Percentiles rank a stretch among this genome's conserved stretches.
Conservation (phyloP, 2,113 vertebrate species). For the Colius striatus region DNA sequence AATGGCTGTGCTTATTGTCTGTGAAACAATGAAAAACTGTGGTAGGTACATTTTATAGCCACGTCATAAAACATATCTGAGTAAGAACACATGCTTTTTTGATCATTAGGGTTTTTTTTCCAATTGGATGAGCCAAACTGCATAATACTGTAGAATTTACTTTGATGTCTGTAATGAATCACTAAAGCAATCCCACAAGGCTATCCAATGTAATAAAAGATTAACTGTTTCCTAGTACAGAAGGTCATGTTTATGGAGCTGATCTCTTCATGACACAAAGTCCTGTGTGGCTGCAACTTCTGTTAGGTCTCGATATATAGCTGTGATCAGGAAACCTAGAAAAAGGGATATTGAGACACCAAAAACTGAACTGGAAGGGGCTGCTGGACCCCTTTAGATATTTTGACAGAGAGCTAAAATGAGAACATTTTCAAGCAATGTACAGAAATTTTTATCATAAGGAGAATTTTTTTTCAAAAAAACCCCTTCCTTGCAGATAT, state of each 20-base stretch:
- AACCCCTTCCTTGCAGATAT: background rate
- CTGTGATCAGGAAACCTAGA: background rate
- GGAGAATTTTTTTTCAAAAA: background rate
- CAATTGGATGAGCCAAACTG: slow-evolving; percentile 74
- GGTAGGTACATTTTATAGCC: slow-evolving; percentile 81
- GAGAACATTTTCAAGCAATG: background rate
- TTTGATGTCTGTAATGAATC: slow-evolving; percentile 77
- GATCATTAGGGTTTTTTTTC: slow-evolving; percentile 75
- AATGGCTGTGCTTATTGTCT: slow-evolving; percentile 62
- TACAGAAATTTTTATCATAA: background rate
- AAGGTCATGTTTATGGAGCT: background rate
- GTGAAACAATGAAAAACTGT: slow-evolving; percentile 74
- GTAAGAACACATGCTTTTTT: slow-evolving; percentile 81
- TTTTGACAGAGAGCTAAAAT: background rate
- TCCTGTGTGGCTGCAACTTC: background rate
- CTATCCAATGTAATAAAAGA: slow-evolving; percentile 55
- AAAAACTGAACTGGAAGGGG: background rate
- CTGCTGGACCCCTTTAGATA: background rate
- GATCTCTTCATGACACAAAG: background rate
- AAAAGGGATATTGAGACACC: background rate
- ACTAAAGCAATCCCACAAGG: slow-evolving; percentile 54
- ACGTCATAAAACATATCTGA: slow-evolving; percentile 80
- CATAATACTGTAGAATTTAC: slow-evolving; percentile 61
- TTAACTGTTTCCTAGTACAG: slow-evolving; percentile 63
- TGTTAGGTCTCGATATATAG: background rate